Evolutionary conservation across 2,113 vertebrate genomes (phyloP), one percentile per base, ranked within the genome.

Genomic region (Hippopotamus amphibius): DNA sequence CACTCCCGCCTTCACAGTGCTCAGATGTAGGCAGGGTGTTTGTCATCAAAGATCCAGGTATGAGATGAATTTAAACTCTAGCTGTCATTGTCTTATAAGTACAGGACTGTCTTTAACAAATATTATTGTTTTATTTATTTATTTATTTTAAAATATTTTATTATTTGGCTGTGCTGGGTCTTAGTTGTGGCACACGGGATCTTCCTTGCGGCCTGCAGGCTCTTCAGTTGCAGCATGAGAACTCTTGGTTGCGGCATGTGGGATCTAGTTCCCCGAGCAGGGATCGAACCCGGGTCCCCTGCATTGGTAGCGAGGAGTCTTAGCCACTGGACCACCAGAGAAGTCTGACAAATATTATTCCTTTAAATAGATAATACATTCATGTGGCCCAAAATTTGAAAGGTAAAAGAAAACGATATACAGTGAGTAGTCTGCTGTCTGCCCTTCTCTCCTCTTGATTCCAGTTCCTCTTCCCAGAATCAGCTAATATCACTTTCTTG

Each of bases 291-390:
- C 19, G 17, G 55, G 55, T 55, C 55, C 55, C 55, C 53, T 55
- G 53, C 53, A 55, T 55, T 55, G 16, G 53, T 15, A 55, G 16
- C 16, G 1, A 17, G 53, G 53, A 55, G 53, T 55, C 53, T 55
- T 55, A 55, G 53, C 53, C 53, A 55, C 53, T 19, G 53, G 53
- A 19, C 53, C 53, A 55, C 17, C 53, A 55, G 17, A 17, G 53
- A 55, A 55, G 43, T 82, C 59, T 24, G 3, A 10, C 59, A 61
- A 61, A 24, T 69, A 82, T 90, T 88, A 66, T 85, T 59, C 87
- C 94, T 79, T 63, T 79, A 90, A 93, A 59, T 66, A 90, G 68
- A 43, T 72, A 91, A 50, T 88, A 53, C 53, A 59, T 37, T 93
- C n/a, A 80, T 13, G 11, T 30, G 50, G 41, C 46, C 85, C 74